phyloP scores from a whole-genome alignment of 2,888 invertebrate genomes.

The Caenorhabditis macrosperma region DNA sequence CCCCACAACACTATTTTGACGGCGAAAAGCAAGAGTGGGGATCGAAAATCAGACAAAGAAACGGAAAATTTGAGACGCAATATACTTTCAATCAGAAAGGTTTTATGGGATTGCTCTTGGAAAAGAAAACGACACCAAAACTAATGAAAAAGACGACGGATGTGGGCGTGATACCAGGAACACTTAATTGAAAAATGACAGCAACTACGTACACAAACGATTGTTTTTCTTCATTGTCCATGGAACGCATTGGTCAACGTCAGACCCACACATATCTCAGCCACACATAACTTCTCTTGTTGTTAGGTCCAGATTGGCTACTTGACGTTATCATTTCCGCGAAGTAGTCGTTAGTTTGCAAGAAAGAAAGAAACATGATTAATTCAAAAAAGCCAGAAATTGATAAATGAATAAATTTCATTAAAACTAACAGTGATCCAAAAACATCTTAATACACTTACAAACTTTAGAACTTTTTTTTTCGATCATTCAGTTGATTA shows the following conservation, averaged over 20 bases:
- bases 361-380: too few relatives aligned
- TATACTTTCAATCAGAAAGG: conserved; percentile 12
- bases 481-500: too few relatives aligned
- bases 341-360: too few relatives aligned
- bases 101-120: conserved; percentile 9
- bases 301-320: too few relatives aligned
- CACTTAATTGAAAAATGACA: conserved; percentile 26
- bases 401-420: too few relatives aligned
- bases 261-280: conserved; percentile 12
- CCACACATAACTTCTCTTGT: neutral
- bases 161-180: neutral
- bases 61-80: conserved; percentile 1
- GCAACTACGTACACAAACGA: conserved; percentile 12
- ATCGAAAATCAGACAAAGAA: conserved; percentile 21
- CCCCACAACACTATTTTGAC: neutral
- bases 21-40: too few relatives aligned
- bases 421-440: too few relatives aligned
- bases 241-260: neutral
- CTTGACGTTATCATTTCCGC: too few relatives aligned
- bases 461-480: too few relatives aligned
- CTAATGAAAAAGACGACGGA: conserved; percentile 36
- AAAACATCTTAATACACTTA: too few relatives aligned
- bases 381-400: too few relatives aligned
- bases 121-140: conserved; percentile 2
- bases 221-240: neutral